A percentile compares a stretch with the other conserved stretches of the same genome.
Evolutionary conservation across 2,113 vertebrate genomes (phyloP).

Genomic region (Grantiella picta): DNA sequence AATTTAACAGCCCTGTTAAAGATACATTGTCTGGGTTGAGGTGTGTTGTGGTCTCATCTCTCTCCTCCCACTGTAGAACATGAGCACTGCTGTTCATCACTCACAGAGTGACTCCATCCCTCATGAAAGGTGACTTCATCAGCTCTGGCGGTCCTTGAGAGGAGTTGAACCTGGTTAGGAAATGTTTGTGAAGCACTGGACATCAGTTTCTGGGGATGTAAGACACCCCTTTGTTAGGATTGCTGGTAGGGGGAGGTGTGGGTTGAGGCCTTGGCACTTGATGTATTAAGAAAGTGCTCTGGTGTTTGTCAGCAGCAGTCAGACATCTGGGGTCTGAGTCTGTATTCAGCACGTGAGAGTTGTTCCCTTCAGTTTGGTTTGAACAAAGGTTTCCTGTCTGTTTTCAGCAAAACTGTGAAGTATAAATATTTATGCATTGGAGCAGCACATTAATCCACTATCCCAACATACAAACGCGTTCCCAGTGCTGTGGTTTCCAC

Average conservation of each 20-base stretch:
- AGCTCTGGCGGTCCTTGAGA: not conserved
- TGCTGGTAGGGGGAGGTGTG: not conserved
- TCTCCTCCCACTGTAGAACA: not conserved
- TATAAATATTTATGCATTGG: constrained; percentile 56
- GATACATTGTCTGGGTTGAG: not conserved
- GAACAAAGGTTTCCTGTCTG: constrained; percentile 50
- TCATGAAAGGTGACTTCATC: not conserved
- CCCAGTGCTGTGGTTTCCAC: constrained; percentile 28
- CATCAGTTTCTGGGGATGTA: not conserved
- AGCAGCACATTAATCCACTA: constrained; percentile 53
- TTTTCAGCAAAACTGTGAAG: constrained; percentile 44
- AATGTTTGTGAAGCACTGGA: not conserved
- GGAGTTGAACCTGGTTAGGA: not conserved
- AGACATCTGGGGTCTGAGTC: not conserved
- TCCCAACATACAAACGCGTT: constrained; percentile 9
- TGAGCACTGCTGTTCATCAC: not conserved
- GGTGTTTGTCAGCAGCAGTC: not conserved
- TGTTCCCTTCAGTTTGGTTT: not conserved
- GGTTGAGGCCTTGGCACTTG: not conserved
- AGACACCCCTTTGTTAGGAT: not conserved
- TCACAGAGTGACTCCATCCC: not conserved
- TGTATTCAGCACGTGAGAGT: not conserved
- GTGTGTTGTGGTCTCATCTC: not conserved
- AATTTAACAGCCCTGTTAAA: not conserved
- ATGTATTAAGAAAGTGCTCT: not conserved